These are phyloP conservation scores for Tachysurus vachellii DNA, from an alignment of 2,113 vertebrate genomes.

Conservation along the genomic window DNA sequence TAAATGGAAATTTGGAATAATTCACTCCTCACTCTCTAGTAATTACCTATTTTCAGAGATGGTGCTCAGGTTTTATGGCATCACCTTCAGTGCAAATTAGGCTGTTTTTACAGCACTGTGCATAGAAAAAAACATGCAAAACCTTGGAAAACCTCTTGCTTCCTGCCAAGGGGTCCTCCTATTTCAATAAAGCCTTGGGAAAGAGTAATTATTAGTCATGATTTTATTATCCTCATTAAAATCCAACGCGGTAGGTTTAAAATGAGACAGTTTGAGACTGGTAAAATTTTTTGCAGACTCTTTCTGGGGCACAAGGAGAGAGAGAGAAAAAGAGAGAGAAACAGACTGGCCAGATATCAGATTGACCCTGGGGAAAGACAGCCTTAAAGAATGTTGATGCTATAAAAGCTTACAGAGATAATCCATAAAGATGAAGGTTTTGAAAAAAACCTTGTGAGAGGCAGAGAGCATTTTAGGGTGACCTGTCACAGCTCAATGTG, in stretches of 20 bases:
- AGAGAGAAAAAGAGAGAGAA: background rate
- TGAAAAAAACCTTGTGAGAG: conserved; percentile 27
- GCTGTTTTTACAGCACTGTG: conserved; percentile 22
- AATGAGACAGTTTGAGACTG: conserved; percentile 10
- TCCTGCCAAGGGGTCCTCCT: background rate
- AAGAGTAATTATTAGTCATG: conserved; percentile 29
- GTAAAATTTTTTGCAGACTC: background rate
- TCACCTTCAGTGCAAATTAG: conserved; percentile 19
- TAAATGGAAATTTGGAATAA: conserved; percentile 16
- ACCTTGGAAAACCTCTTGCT: background rate
- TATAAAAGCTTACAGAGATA: conserved; percentile 47
- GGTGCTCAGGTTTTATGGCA: background rate
- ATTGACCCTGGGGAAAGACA: conserved; percentile 31
- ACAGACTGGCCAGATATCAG: background rate
- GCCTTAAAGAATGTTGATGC: conserved; percentile 36
- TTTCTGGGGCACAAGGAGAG: background rate
- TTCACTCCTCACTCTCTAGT: conserved; percentile 12
- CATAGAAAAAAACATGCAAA: conserved; percentile 1
- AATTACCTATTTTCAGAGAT: conserved; percentile 29
- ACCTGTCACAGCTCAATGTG: conserved; percentile 27
- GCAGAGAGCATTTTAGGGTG: background rate
- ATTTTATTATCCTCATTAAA: conserved; percentile 16
- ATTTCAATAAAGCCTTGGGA: conserved; percentile 30
- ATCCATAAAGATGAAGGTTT: conserved; percentile 29
- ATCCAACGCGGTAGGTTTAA: background rate